A percentile compares a stretch with the other conserved stretches of the same genome.
phyloP scores from a whole-genome alignment of 2,113 vertebrate genomes.

The Serilophus lunatus region DNA sequence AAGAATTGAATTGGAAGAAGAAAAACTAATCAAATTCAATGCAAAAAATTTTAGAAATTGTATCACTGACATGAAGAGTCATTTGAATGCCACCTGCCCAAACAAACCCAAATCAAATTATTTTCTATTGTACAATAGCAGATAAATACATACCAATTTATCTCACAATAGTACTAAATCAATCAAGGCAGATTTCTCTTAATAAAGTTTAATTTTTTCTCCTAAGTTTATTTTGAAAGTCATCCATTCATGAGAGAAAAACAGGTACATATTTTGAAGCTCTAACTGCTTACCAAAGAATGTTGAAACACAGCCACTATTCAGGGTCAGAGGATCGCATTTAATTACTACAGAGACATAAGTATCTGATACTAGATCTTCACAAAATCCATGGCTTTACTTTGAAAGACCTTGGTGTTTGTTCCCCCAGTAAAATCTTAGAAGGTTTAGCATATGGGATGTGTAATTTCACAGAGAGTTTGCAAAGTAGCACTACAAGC shows the following conservation, averaged over 20 bases:
- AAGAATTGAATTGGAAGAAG: not conserved
- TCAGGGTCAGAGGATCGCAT: not conserved
- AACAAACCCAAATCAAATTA: not conserved
- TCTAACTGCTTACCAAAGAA: not conserved
- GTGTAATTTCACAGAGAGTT: not conserved
- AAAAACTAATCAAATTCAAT: not conserved
- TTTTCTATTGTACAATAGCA: not conserved
- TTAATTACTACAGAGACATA: not conserved
- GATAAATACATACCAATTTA: not conserved
- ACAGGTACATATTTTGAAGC: not conserved
- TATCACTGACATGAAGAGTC: not conserved
- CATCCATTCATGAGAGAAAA: not conserved
- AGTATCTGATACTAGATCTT: not conserved
- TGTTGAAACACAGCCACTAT: not conserved
- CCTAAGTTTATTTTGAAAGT: not conserved
- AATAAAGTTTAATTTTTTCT: not conserved
- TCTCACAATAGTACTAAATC: not conserved
- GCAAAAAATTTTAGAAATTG: not conserved
- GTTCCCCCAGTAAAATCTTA: not conserved
- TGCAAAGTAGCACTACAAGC: rapidly evolving
- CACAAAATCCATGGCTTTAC: not conserved
- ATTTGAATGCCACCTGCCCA: not conserved
- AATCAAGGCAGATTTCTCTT: not conserved
- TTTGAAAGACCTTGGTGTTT: not conserved
- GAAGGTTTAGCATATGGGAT: not conserved